These are phyloP conservation scores for Netelia melanura DNA, from an alignment of 2,888 invertebrate genomes.

Conservation along the genomic window DNA sequence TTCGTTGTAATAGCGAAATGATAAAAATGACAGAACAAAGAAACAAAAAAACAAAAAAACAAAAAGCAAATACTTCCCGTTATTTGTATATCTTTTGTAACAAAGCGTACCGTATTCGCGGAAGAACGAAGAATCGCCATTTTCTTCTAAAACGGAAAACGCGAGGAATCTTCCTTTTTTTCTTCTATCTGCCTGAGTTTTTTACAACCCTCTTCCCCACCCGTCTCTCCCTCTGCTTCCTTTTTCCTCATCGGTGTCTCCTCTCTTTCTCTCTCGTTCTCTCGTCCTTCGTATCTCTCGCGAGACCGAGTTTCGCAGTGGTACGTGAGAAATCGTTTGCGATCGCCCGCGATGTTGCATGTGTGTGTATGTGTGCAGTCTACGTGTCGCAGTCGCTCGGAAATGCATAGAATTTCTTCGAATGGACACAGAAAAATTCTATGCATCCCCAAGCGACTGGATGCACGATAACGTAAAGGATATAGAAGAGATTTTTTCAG, in stretches of 20 bases:
- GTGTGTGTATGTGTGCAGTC: background rate
- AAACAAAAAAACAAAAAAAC: background rate
- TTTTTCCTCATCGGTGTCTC: slow-evolving; percentile 13
- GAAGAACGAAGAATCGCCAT: slow-evolving; percentile 18
- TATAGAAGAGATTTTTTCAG: slow-evolving; percentile 52
- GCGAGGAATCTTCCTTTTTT: slow-evolving; percentile 41
- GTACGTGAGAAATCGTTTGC: slow-evolving; percentile 63
- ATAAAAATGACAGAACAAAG: background rate
- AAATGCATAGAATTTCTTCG: slow-evolving; percentile 70
- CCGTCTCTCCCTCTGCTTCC: slow-evolving; percentile 10
- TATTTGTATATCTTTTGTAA: slow-evolving; percentile 1
- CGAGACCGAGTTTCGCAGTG: slow-evolving; percentile 46
- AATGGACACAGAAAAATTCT: slow-evolving; percentile 68
- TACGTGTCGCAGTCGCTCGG: slow-evolving; percentile 58
- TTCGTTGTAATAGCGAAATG: background rate
- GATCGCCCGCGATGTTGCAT: slow-evolving; percentile 43
- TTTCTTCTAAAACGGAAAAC: slow-evolving; percentile 31
- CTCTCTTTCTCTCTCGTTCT: slow-evolving; percentile 53
- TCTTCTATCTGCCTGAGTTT: slow-evolving; percentile 10
- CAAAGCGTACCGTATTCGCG: background rate
- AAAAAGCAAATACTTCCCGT: background rate
- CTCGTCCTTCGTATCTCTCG: slow-evolving; percentile 55
- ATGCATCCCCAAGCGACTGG: slow-evolving; percentile 66
- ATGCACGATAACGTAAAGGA: slow-evolving; percentile 54
- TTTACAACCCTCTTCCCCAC: slow-evolving; percentile 24